Conservation (phyloP, 2,113 vertebrate genomes). For the Pygoscelis antarcticus region DNA sequence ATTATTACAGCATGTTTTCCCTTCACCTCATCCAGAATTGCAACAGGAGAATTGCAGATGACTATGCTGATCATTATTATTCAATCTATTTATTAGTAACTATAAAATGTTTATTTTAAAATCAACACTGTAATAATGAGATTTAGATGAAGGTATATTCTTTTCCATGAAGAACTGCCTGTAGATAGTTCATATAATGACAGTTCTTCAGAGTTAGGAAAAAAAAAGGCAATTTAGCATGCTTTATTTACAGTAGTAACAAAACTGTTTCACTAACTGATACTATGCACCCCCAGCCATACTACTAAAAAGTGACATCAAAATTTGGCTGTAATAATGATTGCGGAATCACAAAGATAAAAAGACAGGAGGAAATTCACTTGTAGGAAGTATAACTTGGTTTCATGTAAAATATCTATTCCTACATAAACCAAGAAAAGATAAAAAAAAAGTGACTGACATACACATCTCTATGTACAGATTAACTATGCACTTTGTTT, state of each 20-base stretch:
- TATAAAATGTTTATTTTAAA: background rate
- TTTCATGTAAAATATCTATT: background rate
- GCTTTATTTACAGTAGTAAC: background rate
- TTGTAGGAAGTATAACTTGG: background rate
- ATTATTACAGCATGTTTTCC: background rate
- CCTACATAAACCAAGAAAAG: background rate
- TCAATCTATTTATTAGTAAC: background rate
- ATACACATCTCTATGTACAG: background rate
- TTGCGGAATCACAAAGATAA: background rate
- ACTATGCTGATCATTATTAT: background rate
- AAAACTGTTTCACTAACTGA: background rate
- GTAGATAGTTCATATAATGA: background rate
- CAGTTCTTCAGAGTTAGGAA: background rate
- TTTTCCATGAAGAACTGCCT: background rate
- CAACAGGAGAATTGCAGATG: background rate
- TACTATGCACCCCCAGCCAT: background rate
- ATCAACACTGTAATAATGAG: background rate
- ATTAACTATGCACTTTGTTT: background rate
- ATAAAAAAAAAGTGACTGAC: background rate
- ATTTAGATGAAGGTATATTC: background rate
- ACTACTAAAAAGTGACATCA: background rate
- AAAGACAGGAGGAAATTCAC: background rate
- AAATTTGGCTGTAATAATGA: background rate
- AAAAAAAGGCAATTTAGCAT: background rate
- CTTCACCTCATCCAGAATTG: background rate